Evolutionary conservation across 2,888 invertebrate species (phyloP), one percentile per base, ranked within the genome.

Genomic region (Microplitis manilae): DNA sequence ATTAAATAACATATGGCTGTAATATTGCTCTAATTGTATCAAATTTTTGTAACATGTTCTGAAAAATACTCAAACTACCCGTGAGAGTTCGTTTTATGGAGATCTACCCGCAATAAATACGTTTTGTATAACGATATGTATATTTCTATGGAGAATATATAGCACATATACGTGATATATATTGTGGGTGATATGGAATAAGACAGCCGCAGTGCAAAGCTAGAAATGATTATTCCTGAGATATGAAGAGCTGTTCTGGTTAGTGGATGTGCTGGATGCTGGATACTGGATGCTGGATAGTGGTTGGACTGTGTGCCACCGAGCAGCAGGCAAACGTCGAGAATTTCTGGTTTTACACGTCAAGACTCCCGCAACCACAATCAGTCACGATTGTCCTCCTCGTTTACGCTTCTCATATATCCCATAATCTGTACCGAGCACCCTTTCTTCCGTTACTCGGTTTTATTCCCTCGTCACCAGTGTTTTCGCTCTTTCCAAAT

Each of bases 371-470:
- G 87, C 84, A 87, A 85, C 88, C 88, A 88, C 89, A 90, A 89
- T 90, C 90, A 89, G 85, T 90, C 90, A 90, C 81, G 85, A 85
- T 83, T 87, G 89, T 90, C 89, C 85, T 88, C 87, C 85, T 86
- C 88, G 86, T 84, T 90, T 89, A 89, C 86, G 81, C 83, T 86
- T 79, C 86, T 90, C 89, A 88, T 89, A 90, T 86, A 86, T 90
- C 85, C 86, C 85, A 86, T 86, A 86, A 85, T 59, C 64, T 62
- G 69, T 73, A 82, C 68, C 71, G 79, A 13, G 50, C 81, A 84
- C 82, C 85, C 83, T 86, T 88, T 87, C 84, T 83, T 86, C 85
- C 30, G 30, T 30, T 30, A 30, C 30, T 30, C 30, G 30, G 30
- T 30, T 30, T 30, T 82, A 79, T 79, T 81, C 81, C 80, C 62